Percentiles rank a stretch among this genome's conserved stretches.
phyloP scores from a whole-genome alignment of 2,797 vertebrate species.

The Gymnoscopelus microlampas region DNA sequence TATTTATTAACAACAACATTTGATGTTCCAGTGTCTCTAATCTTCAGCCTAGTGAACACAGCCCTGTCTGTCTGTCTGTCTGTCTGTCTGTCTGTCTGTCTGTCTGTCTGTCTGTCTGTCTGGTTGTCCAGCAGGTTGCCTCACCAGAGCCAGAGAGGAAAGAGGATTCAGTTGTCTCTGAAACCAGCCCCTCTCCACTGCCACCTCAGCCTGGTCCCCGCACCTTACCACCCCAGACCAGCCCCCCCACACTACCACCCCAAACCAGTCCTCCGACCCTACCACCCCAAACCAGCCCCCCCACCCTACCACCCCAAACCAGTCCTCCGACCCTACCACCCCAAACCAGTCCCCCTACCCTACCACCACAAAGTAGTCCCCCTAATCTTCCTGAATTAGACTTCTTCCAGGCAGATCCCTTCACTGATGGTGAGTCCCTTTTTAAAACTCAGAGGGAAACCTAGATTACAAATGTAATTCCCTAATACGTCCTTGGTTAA shows the following conservation, averaged over 20 bases:
- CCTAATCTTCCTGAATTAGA: slow-evolving; percentile 82
- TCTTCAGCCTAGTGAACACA: neutral
- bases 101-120: neutral
- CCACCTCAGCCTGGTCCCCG: slow-evolving; percentile 77
- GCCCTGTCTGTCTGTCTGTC: neutral
- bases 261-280: slow-evolving; percentile 80
- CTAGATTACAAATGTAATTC: too few species aligned
- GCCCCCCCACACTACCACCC: slow-evolving; percentile 78
- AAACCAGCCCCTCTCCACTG: slow-evolving; percentile 76
- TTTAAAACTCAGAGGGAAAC: too few species aligned
- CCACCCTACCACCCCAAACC: slow-evolving; percentile 82
- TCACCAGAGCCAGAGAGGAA: slow-evolving; percentile 84
- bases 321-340: slow-evolving; percentile 62
- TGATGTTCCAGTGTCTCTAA: neutral
- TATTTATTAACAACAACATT: too few species aligned
- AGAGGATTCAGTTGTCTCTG: slow-evolving; percentile 76
- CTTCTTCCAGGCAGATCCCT: slow-evolving; percentile 96
- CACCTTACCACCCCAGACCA: slow-evolving; percentile 73
- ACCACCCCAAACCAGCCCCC: slow-evolving; percentile 59
- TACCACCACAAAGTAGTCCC: too few species aligned
- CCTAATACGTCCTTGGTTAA: too few species aligned
- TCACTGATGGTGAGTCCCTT: slow-evolving; percentile 90
- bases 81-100: neutral
- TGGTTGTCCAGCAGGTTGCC: slow-evolving; percentile 76
- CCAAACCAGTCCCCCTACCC: slow-evolving; percentile 79